phyloP scores from a whole-genome alignment of 2,113 vertebrate genomes.

The Meleagris gallopavo region DNA sequence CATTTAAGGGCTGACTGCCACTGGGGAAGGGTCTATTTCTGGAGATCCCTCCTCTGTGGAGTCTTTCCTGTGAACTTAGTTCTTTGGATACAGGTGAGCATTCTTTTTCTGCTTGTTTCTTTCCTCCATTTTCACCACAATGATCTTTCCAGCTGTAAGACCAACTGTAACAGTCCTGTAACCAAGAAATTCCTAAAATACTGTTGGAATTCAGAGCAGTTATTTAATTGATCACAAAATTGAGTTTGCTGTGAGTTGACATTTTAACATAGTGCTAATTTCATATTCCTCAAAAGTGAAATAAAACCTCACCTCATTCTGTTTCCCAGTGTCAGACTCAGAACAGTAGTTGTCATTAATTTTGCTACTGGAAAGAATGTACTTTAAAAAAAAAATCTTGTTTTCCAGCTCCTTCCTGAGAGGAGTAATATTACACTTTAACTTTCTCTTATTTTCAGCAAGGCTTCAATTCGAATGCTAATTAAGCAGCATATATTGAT shows the following conservation, averaged over 20 bases:
- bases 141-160: too few relatives aligned
- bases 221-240: not conserved
- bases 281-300: not conserved
- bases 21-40: too few relatives aligned
- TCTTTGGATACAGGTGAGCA: too few relatives aligned
- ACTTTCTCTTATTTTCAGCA: constrained; percentile 45
- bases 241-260: not conserved
- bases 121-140: too few relatives aligned
- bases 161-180: not conserved
- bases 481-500: constrained; percentile 41
- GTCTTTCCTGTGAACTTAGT: too few relatives aligned
- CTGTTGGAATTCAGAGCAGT: not conserved
- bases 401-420: constrained; percentile 44
- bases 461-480: constrained; percentile 53
- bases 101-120: too few relatives aligned
- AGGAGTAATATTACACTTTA: constrained; percentile 41
- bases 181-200: not conserved
- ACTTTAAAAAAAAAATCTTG: constrained; percentile 31
- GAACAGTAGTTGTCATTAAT: constrained; percentile 28
- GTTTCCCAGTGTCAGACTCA: not conserved
- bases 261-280: not conserved
- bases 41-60: too few relatives aligned
- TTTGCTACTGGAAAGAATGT: constrained; percentile 23
- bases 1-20: too few relatives aligned
- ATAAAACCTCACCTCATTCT: not conserved